Conservation (phyloP, 2,113 vertebrate species). For the Apistogramma diplotaenia region DNA sequence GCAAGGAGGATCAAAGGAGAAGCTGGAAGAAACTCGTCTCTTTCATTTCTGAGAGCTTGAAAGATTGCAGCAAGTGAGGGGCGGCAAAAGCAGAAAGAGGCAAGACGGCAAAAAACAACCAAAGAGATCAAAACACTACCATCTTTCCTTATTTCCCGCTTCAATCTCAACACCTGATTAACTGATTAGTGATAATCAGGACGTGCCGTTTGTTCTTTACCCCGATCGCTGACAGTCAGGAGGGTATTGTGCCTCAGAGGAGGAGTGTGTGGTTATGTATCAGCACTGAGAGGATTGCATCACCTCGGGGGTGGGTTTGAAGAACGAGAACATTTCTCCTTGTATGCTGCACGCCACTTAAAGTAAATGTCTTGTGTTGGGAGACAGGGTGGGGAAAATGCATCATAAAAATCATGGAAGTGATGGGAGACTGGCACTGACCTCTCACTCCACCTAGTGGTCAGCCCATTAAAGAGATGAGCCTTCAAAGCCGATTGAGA, state of each 20-base stretch:
- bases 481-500: neutral
- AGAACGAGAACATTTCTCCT: neutral
- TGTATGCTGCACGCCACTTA: neutral
- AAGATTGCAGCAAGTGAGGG: neutral
- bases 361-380: neutral
- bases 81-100: neutral
- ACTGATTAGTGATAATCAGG: neutral
- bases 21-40: constrained; percentile 8
- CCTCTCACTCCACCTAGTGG: constrained; percentile 78
- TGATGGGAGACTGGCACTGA: constrained; percentile 35
- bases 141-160: neutral
- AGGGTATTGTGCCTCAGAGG: neutral
- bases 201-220: constrained; percentile 15
- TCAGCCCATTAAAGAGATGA: constrained; percentile 20
- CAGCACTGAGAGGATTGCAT: neutral
- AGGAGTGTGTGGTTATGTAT: neutral
- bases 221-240: constrained; percentile 8
- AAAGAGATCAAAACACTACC: constrained; percentile 20
- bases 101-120: neutral
- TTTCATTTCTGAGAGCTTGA: constrained; percentile 3
- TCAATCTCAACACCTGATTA: constrained; percentile 23
- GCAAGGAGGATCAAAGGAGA: constrained; percentile 42
- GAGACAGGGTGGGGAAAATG: neutral
- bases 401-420: neutral
- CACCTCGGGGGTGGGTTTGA: neutral